Percentiles rank a stretch among this genome's conserved stretches.
Evolutionary conservation across 23 tunicate species (phyloP).

Genomic region (Oikopleura albicans): DNA sequence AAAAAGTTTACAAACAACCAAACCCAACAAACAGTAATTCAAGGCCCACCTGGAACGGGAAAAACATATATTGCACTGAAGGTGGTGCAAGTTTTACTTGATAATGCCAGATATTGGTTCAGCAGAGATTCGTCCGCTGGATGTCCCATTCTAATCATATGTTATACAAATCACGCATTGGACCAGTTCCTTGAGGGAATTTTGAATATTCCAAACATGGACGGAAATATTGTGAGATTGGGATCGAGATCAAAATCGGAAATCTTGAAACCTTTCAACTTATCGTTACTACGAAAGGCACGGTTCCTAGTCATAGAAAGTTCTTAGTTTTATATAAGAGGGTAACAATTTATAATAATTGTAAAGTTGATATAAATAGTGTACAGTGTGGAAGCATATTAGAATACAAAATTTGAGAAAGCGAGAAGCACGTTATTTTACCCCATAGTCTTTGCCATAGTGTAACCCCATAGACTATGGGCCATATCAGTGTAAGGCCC

Average conservation of each 20-base stretch:
- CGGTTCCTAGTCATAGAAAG: too few relatives aligned
- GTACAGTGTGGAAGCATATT: too few relatives aligned
- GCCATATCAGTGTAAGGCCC: too few relatives aligned
- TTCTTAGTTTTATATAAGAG: too few relatives aligned
- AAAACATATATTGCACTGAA: slow-evolving; percentile 40
- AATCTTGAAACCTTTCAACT: slow-evolving; percentile 8
- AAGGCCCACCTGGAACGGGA: slow-evolving; percentile 96
- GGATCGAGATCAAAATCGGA: slow-evolving; percentile 57
- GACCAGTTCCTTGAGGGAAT: slow-evolving; percentile 89
- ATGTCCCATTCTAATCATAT: slow-evolving; percentile 39
- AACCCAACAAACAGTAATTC: too few relatives aligned
- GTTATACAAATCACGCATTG: slow-evolving; percentile 87
- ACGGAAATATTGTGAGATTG: slow-evolving; percentile 26
- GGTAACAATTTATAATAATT: too few relatives aligned
- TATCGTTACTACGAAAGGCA: not conserved
- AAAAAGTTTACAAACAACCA: too few relatives aligned
- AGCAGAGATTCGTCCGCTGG: not conserved
- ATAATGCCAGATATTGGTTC: slow-evolving; percentile 20
- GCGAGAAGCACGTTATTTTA: too few relatives aligned
- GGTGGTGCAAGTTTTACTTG: slow-evolving; percentile 20
- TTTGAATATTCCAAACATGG: not conserved
- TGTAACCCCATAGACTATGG: too few relatives aligned
- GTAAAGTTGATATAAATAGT: too few relatives aligned
- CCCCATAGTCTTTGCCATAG: too few relatives aligned
- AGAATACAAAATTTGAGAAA: too few relatives aligned